Evolutionary conservation across 35 echinoderm and acorn worm genomes (phyloP).

Genomic region (Apostichopus japonicus): DNA sequence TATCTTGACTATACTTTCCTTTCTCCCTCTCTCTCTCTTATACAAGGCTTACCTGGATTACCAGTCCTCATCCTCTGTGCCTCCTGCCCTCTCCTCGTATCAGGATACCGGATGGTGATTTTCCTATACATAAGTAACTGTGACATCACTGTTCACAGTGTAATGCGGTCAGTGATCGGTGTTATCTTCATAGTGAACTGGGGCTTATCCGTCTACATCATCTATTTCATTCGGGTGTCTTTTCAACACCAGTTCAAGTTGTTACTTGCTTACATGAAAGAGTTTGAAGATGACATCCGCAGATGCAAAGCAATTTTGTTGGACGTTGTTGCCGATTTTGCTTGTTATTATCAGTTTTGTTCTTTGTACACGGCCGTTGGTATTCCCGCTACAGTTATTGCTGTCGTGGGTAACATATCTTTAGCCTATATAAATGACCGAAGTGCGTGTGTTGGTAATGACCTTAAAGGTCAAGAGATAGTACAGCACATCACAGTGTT

Average conservation of each 20-base stretch:
- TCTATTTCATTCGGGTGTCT: background rate
- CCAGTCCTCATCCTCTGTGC: background rate
- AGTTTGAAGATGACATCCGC: background rate
- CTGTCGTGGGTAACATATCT: background rate
- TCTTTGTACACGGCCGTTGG: background rate
- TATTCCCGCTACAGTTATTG: background rate
- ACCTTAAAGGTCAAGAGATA: background rate
- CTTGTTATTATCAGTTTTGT: background rate
- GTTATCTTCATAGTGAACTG: background rate
- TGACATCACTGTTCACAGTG: background rate
- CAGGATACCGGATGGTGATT: background rate
- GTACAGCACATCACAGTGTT: background rate
- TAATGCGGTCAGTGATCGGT: background rate
- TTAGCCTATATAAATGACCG: background rate
- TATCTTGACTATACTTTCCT: too few relatives aligned
- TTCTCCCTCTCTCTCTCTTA: background rate
- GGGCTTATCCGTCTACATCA: background rate
- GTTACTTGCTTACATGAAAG: background rate
- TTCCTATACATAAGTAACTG: background rate
- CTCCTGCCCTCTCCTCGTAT: background rate
- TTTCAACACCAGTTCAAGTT: background rate
- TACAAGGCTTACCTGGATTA: background rate
- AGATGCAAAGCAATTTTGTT: background rate
- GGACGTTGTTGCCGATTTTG: background rate
- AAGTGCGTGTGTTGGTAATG: background rate